Percentiles rank a stretch among this genome's conserved stretches.
Conservation (phyloP, 2,113 vertebrate genomes). For the Nannospalax galili region DNA sequence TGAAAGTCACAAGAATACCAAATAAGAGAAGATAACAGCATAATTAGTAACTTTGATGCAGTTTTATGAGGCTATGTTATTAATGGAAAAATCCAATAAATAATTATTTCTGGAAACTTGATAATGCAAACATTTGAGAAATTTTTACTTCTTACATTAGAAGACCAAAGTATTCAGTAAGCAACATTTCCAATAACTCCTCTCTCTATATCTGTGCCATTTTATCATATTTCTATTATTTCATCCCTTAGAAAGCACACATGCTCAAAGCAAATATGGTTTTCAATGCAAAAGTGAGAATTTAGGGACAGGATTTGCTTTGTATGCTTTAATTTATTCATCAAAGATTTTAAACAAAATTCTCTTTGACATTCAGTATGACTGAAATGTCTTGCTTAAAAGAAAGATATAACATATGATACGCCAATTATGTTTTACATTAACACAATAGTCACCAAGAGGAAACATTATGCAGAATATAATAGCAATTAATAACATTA, state of each 20-base stretch:
- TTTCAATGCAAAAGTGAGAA: constrained; percentile 35
- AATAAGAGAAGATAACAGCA: constrained; percentile 48
- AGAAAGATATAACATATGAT: neutral
- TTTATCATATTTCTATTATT: constrained; percentile 1
- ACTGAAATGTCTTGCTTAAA: neutral
- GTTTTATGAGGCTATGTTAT: neutral
- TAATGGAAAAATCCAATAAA: constrained; percentile 47
- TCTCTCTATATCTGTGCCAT: neutral
- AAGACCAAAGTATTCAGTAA: neutral
- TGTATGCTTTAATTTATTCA: neutral
- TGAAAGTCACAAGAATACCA: constrained; percentile 46
- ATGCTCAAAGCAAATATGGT: neutral
- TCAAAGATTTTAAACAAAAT: neutral
- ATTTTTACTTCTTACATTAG: constrained; percentile 12
- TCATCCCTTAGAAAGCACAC: neutral
- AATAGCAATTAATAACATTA: neutral
- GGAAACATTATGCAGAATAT: neutral
- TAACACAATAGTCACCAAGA: neutral
- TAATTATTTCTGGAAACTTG: constrained; percentile 38
- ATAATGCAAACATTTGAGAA: constrained; percentile 21
- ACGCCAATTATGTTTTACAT: neutral
- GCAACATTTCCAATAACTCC: neutral
- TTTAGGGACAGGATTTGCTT: neutral
- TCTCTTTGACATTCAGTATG: neutral
- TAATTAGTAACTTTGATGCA: constrained; percentile 27